Conservation (phyloP, 2,888 invertebrate genomes). For the Phanerotoma sp. region DNA sequence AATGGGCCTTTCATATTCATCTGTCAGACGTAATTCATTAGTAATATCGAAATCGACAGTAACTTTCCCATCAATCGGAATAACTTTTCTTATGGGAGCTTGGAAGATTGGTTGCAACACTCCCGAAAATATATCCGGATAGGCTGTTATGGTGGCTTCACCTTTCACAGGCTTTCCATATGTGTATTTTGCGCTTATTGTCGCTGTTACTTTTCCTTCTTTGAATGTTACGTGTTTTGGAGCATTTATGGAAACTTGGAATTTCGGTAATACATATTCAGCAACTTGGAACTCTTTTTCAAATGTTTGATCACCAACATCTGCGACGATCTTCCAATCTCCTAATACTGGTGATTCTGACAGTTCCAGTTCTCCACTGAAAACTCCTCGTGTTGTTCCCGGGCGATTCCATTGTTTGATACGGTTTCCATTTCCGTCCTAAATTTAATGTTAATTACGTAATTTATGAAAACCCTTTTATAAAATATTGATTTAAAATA, state of each 20-base stretch:
- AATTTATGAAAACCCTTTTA: constrained; percentile 9
- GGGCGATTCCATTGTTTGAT: constrained; percentile 78
- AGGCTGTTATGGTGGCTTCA: constrained; percentile 80
- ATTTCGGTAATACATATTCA: constrained; percentile 91
- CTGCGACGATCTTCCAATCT: constrained; percentile 79
- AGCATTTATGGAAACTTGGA: constrained; percentile 81
- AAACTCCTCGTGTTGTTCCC: constrained; percentile 71
- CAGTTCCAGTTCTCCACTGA: constrained; percentile 73
- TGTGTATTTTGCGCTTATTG: constrained; percentile 80
- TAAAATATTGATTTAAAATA: background rate
- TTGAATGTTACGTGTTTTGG: constrained; percentile 80
- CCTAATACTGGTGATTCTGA: constrained; percentile 84
- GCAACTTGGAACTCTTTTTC: constrained; percentile 79
- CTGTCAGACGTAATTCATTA: constrained; percentile 70
- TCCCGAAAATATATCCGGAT: constrained; percentile 78
- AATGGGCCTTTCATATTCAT: constrained; percentile 79
- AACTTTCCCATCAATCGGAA: constrained; percentile 73
- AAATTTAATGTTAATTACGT: constrained; percentile 23
- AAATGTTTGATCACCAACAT: constrained; percentile 66
- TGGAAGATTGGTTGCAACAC: constrained; percentile 78
- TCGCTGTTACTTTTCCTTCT: constrained; percentile 75
- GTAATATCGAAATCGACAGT: constrained; percentile 77
- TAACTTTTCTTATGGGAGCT: constrained; percentile 60
- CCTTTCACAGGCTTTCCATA: constrained; percentile 87
- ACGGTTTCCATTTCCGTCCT: constrained; percentile 77